Conservation (phyloP, 1,140 invertebrate species). For the Amphibalanus amphitrite region DNA sequence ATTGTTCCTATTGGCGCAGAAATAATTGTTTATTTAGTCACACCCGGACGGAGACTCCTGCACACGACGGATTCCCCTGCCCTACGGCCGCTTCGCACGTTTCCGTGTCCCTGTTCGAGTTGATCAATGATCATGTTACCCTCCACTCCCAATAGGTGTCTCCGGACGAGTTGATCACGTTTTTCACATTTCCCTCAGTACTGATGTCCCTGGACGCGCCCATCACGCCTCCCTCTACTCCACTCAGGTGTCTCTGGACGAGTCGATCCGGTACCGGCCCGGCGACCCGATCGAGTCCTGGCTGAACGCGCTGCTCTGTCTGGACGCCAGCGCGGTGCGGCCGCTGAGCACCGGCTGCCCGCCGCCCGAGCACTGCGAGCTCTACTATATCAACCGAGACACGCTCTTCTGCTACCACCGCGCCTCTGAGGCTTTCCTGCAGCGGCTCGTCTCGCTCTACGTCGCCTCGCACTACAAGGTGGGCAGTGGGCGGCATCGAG, state of each 20-base stretch:
- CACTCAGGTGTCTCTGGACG: conserved; percentile 54
- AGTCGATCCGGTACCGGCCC: conserved; percentile 84
- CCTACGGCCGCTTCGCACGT: too few species aligned
- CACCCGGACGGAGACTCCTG: too few species aligned
- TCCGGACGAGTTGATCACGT: too few species aligned
- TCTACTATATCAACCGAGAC: conserved; percentile 83
- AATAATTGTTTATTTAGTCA: too few species aligned
- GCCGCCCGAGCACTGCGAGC: conserved; percentile 66
- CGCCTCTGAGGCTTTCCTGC: conserved; percentile 76
- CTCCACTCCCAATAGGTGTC: too few species aligned
- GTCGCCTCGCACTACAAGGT: conserved; percentile 97
- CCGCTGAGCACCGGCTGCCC: conserved; percentile 58
- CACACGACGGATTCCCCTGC: too few species aligned
- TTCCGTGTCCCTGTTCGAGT: too few species aligned
- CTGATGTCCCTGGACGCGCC: too few species aligned
- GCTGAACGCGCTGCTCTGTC: conserved; percentile 78
- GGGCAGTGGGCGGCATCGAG: conserved; percentile 91
- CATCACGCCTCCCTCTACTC: too few species aligned
- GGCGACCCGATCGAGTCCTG: conserved; percentile 81
- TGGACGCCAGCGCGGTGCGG: conserved; percentile 49
- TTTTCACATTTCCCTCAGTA: too few species aligned
- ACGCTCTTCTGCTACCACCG: conserved; percentile 88
- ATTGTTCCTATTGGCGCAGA: too few species aligned
- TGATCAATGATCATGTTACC: too few species aligned
- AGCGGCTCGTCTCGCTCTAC: conserved; percentile 77